These are phyloP conservation scores for Lateolabrax maculatus DNA, from an alignment of 2,797 vertebrate genomes.

Conservation along the genomic window DNA sequence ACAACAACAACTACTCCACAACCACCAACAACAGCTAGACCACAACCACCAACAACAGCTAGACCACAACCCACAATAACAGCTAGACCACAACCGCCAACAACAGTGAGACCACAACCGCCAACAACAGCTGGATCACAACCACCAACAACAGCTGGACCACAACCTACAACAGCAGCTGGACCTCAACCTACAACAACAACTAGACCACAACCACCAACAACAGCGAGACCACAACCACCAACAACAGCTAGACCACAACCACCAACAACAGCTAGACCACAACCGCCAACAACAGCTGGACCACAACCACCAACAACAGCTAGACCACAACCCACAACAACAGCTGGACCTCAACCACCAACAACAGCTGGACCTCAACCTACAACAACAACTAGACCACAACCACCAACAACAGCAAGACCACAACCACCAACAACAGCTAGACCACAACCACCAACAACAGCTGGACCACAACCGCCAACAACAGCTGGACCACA, in stretches of 20 bases:
- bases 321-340: neutral
- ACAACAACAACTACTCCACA: neutral
- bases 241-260: conserved; percentile 6
- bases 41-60: neutral
- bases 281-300: conserved; percentile 39
- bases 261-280: neutral
- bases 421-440: neutral
- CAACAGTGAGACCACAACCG: conserved; percentile 3
- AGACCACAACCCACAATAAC: conserved; percentile 13
- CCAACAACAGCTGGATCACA: conserved; percentile 11
- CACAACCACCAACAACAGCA: conserved; percentile 5
- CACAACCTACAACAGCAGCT: neutral
- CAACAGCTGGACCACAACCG: conserved; percentile 24
- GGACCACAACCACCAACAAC: conserved; percentile 17
- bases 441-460: neutral
- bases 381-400: conserved; percentile 27
- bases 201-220: neutral
- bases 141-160: neutral
- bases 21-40: neutral
- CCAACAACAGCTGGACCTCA: neutral
- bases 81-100: neutral
- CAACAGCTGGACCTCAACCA: neutral
- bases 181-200: conserved; percentile 20
- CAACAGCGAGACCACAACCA: conserved; percentile 7
- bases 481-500: conserved; percentile 16